phyloP scores from a whole-genome alignment of 2,888 invertebrate species.

The Polydrusus pterygomalis region DNA sequence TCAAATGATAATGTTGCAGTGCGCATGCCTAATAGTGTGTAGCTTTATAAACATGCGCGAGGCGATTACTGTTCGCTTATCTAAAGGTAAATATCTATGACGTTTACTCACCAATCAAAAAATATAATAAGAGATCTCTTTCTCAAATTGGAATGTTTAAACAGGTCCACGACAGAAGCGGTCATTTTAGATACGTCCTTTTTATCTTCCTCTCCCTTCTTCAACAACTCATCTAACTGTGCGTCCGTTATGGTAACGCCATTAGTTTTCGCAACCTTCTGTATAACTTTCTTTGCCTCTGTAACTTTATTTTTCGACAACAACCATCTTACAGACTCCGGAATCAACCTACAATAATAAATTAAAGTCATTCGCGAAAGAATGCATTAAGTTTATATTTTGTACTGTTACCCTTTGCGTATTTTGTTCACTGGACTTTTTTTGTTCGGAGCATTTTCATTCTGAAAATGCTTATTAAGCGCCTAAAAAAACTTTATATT shows the following conservation, averaged over 20 bases:
- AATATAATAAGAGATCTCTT: constrained; percentile 81
- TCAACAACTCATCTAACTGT: constrained; percentile 40
- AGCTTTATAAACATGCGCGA: too few species aligned
- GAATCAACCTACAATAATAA: constrained; percentile 45
- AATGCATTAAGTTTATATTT: constrained; percentile 5
- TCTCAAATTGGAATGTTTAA: constrained; percentile 79
- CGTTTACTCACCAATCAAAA: constrained; percentile 80
- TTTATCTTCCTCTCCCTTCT: constrained; percentile 43
- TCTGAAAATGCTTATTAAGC: constrained; percentile 32
- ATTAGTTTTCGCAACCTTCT: constrained; percentile 47
- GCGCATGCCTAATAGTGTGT: too few species aligned
- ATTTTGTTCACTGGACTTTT: constrained; percentile 27
- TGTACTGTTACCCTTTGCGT: constrained; percentile 34
- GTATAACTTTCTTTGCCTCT: constrained; percentile 52
- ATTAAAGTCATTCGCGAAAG: constrained; percentile 3
- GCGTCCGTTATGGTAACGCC: constrained; percentile 46
- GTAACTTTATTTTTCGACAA: constrained; percentile 44
- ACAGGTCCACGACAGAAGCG: constrained; percentile 72
- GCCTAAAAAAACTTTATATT: constrained; percentile 33
- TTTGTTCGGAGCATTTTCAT: constrained; percentile 35
- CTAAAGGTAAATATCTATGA: too few species aligned
- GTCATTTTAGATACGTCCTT: constrained; percentile 53
- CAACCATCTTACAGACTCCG: constrained; percentile 53
- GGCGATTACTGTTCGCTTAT: too few species aligned
- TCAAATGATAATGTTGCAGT: too few species aligned